phyloP scores from a whole-genome alignment of 2,797 vertebrate species.

The Schizothorax lantsangensis region DNA sequence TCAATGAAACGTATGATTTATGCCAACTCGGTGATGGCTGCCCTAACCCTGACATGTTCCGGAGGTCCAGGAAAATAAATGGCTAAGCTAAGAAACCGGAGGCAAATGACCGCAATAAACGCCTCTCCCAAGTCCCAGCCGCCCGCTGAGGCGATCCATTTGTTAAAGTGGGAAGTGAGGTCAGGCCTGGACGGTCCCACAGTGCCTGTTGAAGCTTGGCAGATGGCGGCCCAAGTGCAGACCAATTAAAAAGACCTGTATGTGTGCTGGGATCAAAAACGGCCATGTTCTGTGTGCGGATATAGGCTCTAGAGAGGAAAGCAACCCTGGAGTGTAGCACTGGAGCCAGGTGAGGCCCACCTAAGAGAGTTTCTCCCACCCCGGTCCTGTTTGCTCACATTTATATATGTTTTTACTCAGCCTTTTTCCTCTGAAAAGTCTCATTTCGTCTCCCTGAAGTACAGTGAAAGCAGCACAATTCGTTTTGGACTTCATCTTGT shows the following conservation, averaged over 20 bases:
- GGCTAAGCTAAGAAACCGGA: constrained; percentile 51
- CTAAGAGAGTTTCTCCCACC: neutral
- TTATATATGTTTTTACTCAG: neutral
- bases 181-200: constrained; percentile 39
- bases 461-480: neutral
- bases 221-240: constrained; percentile 25
- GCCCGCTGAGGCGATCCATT: constrained; percentile 22
- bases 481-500: neutral
- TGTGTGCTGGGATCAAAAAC: constrained; percentile 15
- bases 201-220: constrained; percentile 28
- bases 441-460: neutral
- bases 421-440: neutral
- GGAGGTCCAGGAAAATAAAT: constrained; percentile 57
- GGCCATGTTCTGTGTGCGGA: neutral
- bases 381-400: neutral
- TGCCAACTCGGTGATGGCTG: constrained; percentile 33
- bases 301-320: constrained; percentile 1
- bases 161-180: constrained; percentile 49
- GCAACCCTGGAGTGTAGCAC: neutral
- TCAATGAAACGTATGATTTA: constrained; percentile 56
- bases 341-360: neutral
- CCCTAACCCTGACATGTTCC: constrained; percentile 56
- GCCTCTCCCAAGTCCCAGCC: constrained; percentile 29
- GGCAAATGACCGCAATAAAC: constrained; percentile 53
- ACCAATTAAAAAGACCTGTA: constrained; percentile 45